These are phyloP conservation scores for Isurus oxyrinchus DNA, from an alignment of 2,113 vertebrate genomes.

Conservation along the genomic window DNA sequence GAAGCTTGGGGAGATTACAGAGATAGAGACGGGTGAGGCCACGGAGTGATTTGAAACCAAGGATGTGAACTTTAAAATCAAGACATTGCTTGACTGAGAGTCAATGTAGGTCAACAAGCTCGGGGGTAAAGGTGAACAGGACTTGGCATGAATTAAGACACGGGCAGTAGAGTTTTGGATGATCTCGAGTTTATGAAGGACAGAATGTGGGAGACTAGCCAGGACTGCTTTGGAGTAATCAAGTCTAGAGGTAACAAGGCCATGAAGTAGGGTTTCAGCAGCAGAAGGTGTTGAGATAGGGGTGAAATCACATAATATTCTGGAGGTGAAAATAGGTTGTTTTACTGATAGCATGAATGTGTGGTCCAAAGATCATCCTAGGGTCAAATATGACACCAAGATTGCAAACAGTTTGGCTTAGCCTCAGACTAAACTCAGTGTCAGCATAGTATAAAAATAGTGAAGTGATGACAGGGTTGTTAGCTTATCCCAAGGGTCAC, in stretches of 20 bases:
- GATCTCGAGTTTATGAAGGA: neutral
- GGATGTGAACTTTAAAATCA: neutral
- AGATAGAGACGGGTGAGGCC: neutral
- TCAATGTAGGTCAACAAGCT: neutral
- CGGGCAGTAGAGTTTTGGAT: neutral
- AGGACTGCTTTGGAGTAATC: neutral
- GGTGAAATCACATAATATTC: neutral
- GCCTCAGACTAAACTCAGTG: neutral
- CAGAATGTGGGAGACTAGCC: neutral
- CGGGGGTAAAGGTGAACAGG: neutral
- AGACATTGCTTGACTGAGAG: neutral
- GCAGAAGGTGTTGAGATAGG: neutral
- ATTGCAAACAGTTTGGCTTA: neutral
- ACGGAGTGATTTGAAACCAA: neutral
- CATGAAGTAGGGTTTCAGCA: neutral
- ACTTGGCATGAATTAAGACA: neutral
- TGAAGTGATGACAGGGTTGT: neutral
- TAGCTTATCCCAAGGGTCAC: neutral
- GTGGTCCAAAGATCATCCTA: no score
- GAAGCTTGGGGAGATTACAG: neutral
- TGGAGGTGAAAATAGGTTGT: no score
- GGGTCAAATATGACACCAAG: neutral
- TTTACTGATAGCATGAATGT: no score
- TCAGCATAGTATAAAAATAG: neutral
- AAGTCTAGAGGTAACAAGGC: neutral